phyloP scores from a whole-genome alignment of 2,797 vertebrate species.

The Darevskia mixta region DNA sequence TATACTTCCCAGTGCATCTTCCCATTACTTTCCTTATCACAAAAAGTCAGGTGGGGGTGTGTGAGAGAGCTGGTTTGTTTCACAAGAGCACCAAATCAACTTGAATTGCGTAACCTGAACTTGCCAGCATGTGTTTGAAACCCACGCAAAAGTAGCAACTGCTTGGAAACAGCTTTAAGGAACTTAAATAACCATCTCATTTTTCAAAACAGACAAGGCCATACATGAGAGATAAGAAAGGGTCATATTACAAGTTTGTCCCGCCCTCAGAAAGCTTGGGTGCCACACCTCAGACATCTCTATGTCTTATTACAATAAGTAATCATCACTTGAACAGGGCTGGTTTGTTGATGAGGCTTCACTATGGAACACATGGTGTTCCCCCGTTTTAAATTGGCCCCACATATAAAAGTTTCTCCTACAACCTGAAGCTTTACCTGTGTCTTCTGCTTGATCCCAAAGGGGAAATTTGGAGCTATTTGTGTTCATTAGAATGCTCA shows the following conservation, averaged over 20 bases:
- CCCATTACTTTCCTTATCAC: no score
- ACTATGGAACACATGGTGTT: neutral
- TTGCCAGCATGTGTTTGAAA: no score
- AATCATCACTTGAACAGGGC: conserved; percentile 9
- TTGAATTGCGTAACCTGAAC: no score
- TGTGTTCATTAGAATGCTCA: conserved; percentile 33
- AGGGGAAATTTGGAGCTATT: conserved; percentile 11
- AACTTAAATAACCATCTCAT: neutral
- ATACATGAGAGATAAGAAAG: neutral
- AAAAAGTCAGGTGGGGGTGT: no score
- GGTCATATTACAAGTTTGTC: no score
- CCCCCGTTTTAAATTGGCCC: conserved; percentile 6
- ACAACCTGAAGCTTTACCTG: neutral
- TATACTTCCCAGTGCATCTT: no score
- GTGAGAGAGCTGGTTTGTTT: no score
- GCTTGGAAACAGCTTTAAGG: neutral
- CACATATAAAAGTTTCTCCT: conserved; percentile 12
- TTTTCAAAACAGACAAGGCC: neutral
- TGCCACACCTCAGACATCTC: neutral
- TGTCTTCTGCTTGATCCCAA: conserved; percentile 20
- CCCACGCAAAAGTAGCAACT: neutral
- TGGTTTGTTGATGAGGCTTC: neutral
- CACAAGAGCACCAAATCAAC: no score
- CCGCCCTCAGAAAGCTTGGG: neutral
- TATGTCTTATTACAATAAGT: neutral